These are phyloP conservation scores for Danio kyathit DNA, from an alignment of 2,797 vertebrate species.

Conservation along the genomic window DNA sequence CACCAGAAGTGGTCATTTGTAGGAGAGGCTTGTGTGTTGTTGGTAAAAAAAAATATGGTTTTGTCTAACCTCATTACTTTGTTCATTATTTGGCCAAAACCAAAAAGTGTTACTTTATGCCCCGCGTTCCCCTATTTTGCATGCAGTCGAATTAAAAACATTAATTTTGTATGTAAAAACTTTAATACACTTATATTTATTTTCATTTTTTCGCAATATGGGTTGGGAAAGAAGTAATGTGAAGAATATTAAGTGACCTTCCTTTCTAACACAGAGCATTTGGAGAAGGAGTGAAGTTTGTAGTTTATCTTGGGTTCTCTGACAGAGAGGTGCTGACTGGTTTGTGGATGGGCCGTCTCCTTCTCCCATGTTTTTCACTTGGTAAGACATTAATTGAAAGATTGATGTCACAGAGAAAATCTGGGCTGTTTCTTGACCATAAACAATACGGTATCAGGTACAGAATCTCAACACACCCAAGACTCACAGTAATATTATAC, in stretches of 20 bases:
- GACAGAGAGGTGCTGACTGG: slow-evolving; percentile 56
- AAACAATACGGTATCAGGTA: slow-evolving; percentile 33
- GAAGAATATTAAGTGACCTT: slow-evolving; percentile 29
- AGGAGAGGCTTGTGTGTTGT: too few species aligned
- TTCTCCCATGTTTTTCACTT: slow-evolving; percentile 3
- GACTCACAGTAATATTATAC: slow-evolving; percentile 16
- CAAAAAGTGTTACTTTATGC: too few species aligned
- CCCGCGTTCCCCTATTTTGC: too few species aligned
- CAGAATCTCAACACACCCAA: slow-evolving; percentile 31
- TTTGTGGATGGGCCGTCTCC: slow-evolving; percentile 53
- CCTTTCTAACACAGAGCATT: slow-evolving; percentile 51
- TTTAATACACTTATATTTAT: too few species aligned
- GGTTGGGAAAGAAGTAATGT: slow-evolving; percentile 10
- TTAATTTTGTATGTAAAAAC: too few species aligned
- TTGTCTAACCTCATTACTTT: too few species aligned
- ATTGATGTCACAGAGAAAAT: slow-evolving; percentile 51
- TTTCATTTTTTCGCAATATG: not conserved
- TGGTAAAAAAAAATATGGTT: too few species aligned
- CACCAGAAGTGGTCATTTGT: too few species aligned
- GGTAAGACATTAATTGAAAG: slow-evolving; percentile 46
- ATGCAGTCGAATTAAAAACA: too few species aligned
- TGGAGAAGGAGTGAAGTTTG: slow-evolving; percentile 37
- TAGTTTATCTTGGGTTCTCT: slow-evolving; percentile 55
- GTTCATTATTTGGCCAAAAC: too few species aligned
- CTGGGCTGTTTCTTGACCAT: slow-evolving; percentile 53